phyloP scores from a whole-genome alignment of 2,113 vertebrate genomes.

The Cyprinodon tularosa region DNA sequence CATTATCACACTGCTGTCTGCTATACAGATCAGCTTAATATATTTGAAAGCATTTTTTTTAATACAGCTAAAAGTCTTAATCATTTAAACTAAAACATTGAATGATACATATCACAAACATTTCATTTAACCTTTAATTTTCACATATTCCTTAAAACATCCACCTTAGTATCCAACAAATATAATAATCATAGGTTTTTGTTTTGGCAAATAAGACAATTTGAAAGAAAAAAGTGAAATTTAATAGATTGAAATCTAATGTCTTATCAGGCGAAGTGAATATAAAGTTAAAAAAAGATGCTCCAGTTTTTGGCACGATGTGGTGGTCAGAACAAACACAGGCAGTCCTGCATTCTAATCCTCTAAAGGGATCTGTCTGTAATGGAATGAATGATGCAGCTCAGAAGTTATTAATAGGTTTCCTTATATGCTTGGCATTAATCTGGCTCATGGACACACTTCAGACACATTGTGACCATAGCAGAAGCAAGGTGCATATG shows the following conservation, averaged over 20 bases:
- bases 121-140: neutral
- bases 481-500: neutral
- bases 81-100: neutral
- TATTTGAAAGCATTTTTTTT: neutral
- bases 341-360: constrained; percentile 7
- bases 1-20: neutral
- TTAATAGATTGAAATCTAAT: neutral
- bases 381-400: constrained; percentile 42
- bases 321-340: neutral
- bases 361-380: constrained; percentile 31
- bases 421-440: constrained; percentile 4
- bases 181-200: neutral
- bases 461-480: constrained; percentile 7
- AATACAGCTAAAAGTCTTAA: neutral
- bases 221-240: neutral
- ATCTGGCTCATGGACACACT: constrained; percentile 40
- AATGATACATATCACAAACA: neutral
- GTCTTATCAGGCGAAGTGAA: neutral
- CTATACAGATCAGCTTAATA: too few species aligned
- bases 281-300: neutral
- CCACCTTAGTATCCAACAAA: neutral
- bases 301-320: neutral
- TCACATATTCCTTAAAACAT: neutral
- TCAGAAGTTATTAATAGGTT: constrained; percentile 53
- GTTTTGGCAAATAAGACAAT: neutral